Percentiles rank a stretch among this genome's conserved stretches.
These are phyloP conservation scores for Ganaspis sp. DNA, from an alignment of 1,140 invertebrate genomes.

Conservation along the genomic window DNA sequence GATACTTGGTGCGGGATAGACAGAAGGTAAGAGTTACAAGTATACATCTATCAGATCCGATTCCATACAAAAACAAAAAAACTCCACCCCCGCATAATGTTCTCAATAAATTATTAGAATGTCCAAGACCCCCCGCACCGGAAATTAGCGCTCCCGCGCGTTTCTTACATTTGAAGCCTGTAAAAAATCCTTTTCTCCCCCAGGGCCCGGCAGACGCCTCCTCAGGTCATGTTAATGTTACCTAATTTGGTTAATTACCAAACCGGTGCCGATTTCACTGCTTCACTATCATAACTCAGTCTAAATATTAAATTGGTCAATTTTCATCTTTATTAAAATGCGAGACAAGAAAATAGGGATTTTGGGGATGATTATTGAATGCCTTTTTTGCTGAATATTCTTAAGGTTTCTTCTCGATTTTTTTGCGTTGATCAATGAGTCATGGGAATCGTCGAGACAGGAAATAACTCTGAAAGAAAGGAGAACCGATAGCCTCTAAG, in stretches of 20 bases:
- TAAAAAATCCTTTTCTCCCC: conserved; percentile 47
- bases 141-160: conserved; percentile 53
- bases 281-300: no score
- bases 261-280: conserved; percentile 39
- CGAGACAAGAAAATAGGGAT: no score
- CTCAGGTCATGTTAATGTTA: conserved; percentile 53
- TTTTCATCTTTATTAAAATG: no score
- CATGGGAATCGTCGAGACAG: conserved; percentile 55
- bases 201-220: conserved; percentile 43
- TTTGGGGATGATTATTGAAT: no score
- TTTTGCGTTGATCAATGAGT: conserved; percentile 38
- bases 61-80: not conserved
- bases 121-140: conserved; percentile 34
- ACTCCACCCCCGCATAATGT: conserved; percentile 1
- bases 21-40: conserved; percentile 34
- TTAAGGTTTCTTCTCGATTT: not conserved
- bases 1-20: conserved; percentile 9
- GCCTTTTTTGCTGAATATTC: not conserved
- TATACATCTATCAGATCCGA: no score
- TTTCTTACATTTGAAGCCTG: conserved; percentile 36
- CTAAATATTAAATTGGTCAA: no score
- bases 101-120: not conserved
- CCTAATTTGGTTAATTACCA: conserved; percentile 59
- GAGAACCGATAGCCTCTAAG: conserved; percentile 39
- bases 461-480: conserved; percentile 58